Evolutionary conservation across 2,888 invertebrate genomes (phyloP).

Genomic region (Drosophila nr. perissopoda): DNA sequence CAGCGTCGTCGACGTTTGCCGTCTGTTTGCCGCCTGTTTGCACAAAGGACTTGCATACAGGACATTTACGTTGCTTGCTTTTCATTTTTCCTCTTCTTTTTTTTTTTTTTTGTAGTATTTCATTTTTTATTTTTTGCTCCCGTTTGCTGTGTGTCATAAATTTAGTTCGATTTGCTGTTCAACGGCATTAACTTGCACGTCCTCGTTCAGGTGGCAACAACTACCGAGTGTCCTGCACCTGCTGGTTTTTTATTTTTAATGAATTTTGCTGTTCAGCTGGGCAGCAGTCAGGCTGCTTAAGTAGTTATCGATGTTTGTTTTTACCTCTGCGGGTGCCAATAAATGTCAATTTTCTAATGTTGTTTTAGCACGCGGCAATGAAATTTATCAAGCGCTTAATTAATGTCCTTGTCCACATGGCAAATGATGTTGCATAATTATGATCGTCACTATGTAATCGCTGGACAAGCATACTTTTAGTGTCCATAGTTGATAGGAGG

Average conservation of each 20-base stretch:
- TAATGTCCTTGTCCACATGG: conserved; percentile 47
- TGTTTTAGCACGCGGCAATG: conserved; percentile 66
- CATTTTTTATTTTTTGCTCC: conserved; percentile 34
- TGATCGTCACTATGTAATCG: conserved; percentile 15
- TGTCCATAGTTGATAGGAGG: not conserved
- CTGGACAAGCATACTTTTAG: not conserved
- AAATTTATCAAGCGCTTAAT: conserved; percentile 75
- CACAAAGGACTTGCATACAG: conserved; percentile 73
- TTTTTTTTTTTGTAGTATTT: conserved; percentile 25
- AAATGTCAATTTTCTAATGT: conserved; percentile 74
- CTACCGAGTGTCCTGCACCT: conserved; percentile 26
- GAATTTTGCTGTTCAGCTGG: conserved; percentile 28
- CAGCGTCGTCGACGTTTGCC: conserved; percentile 62
- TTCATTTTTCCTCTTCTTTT: conserved; percentile 30
- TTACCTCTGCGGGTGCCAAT: conserved; percentile 44
- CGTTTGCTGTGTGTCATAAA: conserved; percentile 70
- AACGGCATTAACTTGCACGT: conserved; percentile 68
- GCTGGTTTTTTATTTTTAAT: conserved; percentile 35
- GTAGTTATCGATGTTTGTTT: conserved; percentile 46
- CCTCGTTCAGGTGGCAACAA: conserved; percentile 25
- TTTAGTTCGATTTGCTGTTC: conserved; percentile 81
- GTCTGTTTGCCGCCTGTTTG: conserved; percentile 80
- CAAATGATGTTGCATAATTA: conserved; percentile 54
- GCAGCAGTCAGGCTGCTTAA: conserved; percentile 47
- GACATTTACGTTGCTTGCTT: conserved; percentile 57